Evolutionary conservation across 2,888 invertebrate species (phyloP).

Genomic region (Calameuta pallipes): DNA sequence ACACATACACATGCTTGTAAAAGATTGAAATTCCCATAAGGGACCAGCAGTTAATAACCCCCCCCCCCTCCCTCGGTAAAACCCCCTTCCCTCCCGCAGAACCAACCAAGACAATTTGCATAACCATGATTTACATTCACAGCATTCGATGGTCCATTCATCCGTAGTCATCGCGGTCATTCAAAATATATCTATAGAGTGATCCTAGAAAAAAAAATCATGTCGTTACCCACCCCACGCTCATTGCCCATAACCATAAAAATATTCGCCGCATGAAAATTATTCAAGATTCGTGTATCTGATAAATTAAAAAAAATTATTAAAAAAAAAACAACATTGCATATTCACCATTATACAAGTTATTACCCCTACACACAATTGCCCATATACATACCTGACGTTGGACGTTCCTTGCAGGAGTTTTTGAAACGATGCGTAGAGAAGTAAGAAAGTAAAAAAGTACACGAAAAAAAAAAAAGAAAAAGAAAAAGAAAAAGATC

Average conservation of each 20-base stretch:
- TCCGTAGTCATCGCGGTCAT: not conserved
- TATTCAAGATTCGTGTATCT: not conserved
- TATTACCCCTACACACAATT: not conserved
- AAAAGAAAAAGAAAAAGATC: constrained; percentile 12
- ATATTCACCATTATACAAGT: not conserved
- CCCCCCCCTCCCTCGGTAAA: not conserved
- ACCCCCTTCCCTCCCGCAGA: not conserved
- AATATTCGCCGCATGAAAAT: not conserved
- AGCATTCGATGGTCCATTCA: not conserved
- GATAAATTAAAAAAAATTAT: too few relatives aligned
- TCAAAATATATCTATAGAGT: not conserved
- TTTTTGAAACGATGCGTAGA: constrained; percentile 10
- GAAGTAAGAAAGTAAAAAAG: not conserved
- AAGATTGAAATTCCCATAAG: not conserved
- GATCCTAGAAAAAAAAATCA: not conserved
- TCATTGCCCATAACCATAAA: not conserved
- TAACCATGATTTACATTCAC: not conserved
- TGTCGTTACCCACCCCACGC: not conserved
- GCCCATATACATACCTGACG: not conserved
- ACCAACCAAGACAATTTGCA: not conserved
- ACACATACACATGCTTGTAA: not conserved
- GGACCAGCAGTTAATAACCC: not conserved
- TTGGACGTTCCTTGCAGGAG: constrained; percentile 12
- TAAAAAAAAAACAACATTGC: not conserved
- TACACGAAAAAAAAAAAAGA: constrained; percentile 12